Base-by-base conservation (phyloP, 2,888 invertebrate species). In the Lycaena phlaeas region DNA sequence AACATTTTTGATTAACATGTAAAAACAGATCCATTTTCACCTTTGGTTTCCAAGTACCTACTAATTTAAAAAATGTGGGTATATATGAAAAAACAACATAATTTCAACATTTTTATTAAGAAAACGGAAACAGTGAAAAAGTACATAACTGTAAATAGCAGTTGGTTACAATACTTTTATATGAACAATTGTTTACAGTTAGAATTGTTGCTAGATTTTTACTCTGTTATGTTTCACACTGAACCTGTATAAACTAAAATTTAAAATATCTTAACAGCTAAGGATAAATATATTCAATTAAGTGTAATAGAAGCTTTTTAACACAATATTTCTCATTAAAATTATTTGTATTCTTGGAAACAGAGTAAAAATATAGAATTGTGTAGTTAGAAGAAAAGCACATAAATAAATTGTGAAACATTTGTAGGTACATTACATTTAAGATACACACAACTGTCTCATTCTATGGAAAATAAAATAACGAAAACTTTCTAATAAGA, bases 121-220 rank as follows among this genome's bases (percentile, higher is more conserved):
- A 84, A 84, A 84, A 84, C 82, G 75, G 82, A 82, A 84, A 84
- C 82, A 79, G 82, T 82, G 82, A 84, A 84, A 84, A 84, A 84
- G 82, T 84, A 82, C 76, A 78, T 78, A 79, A 79, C 78, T 79
- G 81, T 82, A 81, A 78, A 76, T 76, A 78, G 79, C 72, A 69
- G 72, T 71, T 75, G 75, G 76, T 78, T 82, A 82, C 69, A 75
- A 68, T 68, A 68, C n/a, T 69, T 71, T 68, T 65, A n/a, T 61
- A 71, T 67, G 72, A 76, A 78, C 72, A 77, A 76, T 71, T 60
- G 63, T 72, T 75, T 71, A 78, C 71, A 78, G 69, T 75, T 70
- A 34, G 17, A 68, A 64, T 63, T 48, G 48, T 50, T 46, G 48
- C 69, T 60, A 69, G 44, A 64, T 65, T 70, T 72, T 72, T 70